Evolutionary conservation across 2,113 vertebrate genomes (phyloP), one percentile per base, ranked within the genome.

Genomic region (Varanus salvator): DNA sequence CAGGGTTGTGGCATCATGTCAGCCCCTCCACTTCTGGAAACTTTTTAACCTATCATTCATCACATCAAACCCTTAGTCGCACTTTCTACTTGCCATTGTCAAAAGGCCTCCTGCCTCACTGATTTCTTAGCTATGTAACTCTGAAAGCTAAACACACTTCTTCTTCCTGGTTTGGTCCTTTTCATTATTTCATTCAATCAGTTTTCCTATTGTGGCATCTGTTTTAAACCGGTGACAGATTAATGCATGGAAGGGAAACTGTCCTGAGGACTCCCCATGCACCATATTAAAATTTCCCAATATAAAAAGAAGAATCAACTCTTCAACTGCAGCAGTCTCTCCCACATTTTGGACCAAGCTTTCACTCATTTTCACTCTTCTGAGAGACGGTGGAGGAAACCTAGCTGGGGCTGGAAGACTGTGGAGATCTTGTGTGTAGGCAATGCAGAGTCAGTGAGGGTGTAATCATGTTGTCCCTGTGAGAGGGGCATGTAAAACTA

Each of bases 101-200:
- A 72, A 34, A 82, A 88, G 76, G n/a, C n/a, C 25, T 68, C 66
- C 87, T 57, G 15, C 50, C n/a, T 57, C 21, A 82, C 23, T 11
- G n/a, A 88, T 74, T 88, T 81, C 68, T 88, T 81, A 82, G 68
- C 87, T 72, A 27, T 21, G 6, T 72, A 82, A 82, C 50, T 82
- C 44, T 84, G 88, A 89, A 81, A 68, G 81, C 44, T 66, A 34
- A 50, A 74, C 50, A 57, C 23, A 8, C 48, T 80, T 71, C 54
- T 74, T 54, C 64, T 54, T 68, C 66, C 38, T 69, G 23, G 64
- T n/a, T 89, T 83, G 34, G 27, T 83, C 80, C 38, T 27, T 44
- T 89, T 48, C 27, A 75, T 89, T 89, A 84, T 71, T 38, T 27
- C 17, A 6, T 66, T 52, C 52, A 69, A 31, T 34, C 64, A 2